Evolutionary conservation across 2,888 invertebrate species (phyloP), one percentile per base, ranked within the genome.

Genomic region (Cephus pulcher): DNA sequence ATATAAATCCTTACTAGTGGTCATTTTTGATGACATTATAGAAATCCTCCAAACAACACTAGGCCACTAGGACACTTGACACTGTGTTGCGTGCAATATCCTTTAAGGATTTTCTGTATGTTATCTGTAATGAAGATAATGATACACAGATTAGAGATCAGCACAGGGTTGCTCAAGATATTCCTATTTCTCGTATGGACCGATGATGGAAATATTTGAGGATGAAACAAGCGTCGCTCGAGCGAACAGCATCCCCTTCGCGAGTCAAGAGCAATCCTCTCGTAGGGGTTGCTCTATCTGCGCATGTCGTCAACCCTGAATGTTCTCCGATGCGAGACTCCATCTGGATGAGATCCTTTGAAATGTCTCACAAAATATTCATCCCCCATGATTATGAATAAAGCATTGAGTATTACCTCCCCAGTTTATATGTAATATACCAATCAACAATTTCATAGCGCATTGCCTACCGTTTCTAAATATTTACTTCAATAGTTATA

Each of bases 231-330:
- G 33, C 34, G 34, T 76, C 30, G 71, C 23, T 34, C 32, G 32
- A 71, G 30, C 32, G 34, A 30, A 11, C 71, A 56, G 56, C 56
- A 56, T 71, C 34, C 34, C 30, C 34, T 30, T 71, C 71, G 30
- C 71, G 71, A 71, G 11, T 71, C 71, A 71, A 71, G 71, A 71
- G 34, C 71, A 30, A 71, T 71, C 11, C 32, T 71, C 71, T 34
- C 71, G 30, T 32, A 34, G 71, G 34, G 34, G 34, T 9, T 32
- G 30, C 71, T 32, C 12, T 32, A 34, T 71, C 71, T 56, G 56
- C 56, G 56, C 56, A 56, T 56, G 56, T 56, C 56, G 9, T 15
- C 56, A 56, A 56, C 23, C 56, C 23, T 56, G 15, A 56, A 56
- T 23, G 23, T 9, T 56, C 56, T 56, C 56, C 23, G 56, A 56